phyloP scores from a whole-genome alignment of 53 echinoderm and acorn worm genomes.

The Antedon mediterranea region DNA sequence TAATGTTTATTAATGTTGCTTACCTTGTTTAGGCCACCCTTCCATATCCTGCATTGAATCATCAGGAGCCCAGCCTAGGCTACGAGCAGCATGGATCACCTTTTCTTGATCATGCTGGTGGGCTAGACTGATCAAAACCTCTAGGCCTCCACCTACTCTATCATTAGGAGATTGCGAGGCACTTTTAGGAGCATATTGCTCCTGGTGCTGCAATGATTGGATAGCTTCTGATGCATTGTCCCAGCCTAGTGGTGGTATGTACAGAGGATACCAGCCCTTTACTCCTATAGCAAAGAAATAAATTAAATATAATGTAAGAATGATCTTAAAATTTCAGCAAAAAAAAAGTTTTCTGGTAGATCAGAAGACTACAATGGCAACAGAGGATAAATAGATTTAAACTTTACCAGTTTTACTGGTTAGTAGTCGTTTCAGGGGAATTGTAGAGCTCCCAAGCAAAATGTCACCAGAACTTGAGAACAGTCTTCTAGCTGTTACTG shows the following conservation, averaged over 20 bases:
- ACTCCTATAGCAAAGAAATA: constrained; percentile 32
- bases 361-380: too few species aligned
- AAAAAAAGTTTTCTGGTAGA: too few species aligned
- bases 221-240: constrained; percentile 2
- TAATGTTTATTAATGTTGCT: too few species aligned
- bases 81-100: constrained; percentile 55
- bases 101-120: constrained; percentile 56
- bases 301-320: too few species aligned
- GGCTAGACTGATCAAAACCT: constrained; percentile 64
- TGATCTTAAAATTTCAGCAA: too few species aligned
- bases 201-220: neutral
- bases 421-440: constrained; percentile 59
- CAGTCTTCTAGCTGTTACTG: constrained; percentile 25
- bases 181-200: neutral
- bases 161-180: constrained; percentile 11
- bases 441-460: constrained; percentile 35
- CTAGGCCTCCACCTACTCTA: constrained; percentile 59
- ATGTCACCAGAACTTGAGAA: constrained; percentile 55
- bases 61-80: constrained; percentile 78
- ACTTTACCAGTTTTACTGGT: constrained; percentile 65
- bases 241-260: constrained; percentile 37
- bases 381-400: neutral
- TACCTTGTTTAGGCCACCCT: constrained; percentile 23
- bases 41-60: constrained; percentile 29
- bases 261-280: constrained; percentile 73